These are phyloP conservation scores for Dorcus parallelipipedus DNA, from an alignment of 2,888 invertebrate genomes.

Conservation along the genomic window DNA sequence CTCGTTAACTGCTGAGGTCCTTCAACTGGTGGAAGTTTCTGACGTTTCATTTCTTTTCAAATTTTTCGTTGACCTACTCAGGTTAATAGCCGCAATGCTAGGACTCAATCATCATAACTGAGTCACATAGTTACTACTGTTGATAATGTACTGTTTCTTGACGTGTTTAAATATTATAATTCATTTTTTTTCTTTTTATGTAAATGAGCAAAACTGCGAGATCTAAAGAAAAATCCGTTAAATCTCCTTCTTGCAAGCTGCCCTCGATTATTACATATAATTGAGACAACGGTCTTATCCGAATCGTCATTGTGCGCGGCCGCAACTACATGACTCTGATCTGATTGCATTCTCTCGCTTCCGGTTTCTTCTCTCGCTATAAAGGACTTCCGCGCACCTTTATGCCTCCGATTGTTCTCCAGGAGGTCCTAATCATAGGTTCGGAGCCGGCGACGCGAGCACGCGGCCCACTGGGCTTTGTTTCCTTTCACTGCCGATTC, in stretches of 20 bases:
- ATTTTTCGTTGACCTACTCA: too few relatives aligned
- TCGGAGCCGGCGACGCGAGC: conserved; percentile 7
- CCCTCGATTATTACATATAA: conserved; percentile 16
- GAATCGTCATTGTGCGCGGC: conserved; percentile 23
- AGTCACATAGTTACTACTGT: too few relatives aligned
- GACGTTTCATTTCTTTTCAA: too few relatives aligned
- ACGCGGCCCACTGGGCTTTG: conserved; percentile 10
- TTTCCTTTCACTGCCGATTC: conserved; percentile 10
- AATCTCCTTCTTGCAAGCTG: not conserved
- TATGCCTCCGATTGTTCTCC: conserved; percentile 33
- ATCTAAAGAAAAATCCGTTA: conserved; percentile 5
- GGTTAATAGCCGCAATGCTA: too few relatives aligned
- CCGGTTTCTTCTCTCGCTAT: conserved; percentile 41
- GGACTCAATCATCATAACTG: too few relatives aligned
- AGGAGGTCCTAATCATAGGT: conserved; percentile 26
- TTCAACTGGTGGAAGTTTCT: not conserved
- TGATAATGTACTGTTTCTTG: too few relatives aligned
- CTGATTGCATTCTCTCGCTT: conserved; percentile 44
- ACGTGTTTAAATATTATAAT: too few relatives aligned
- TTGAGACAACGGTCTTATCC: conserved; percentile 30
- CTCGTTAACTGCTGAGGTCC: not conserved
- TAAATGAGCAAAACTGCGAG: too few relatives aligned
- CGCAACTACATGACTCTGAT: conserved; percentile 45
- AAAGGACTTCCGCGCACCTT: conserved; percentile 50
- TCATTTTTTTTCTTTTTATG: too few relatives aligned